Base-by-base conservation (phyloP, 2,888 invertebrate genomes). In the Phaedon cochleariae region DNA sequence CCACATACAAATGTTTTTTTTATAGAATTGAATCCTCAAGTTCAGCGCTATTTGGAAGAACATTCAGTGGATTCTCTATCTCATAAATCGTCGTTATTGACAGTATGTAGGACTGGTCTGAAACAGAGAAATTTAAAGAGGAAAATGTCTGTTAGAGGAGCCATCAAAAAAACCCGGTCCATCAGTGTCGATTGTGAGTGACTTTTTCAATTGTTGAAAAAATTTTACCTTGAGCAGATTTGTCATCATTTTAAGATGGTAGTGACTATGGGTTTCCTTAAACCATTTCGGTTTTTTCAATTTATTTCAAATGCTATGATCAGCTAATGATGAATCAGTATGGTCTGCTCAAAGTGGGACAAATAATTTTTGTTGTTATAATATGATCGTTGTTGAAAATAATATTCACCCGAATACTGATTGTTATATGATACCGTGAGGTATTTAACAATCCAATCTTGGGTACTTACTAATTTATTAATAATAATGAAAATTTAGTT, bases 161-260 rank as follows among this genome's bases (percentile, higher is more conserved):
- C 97, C 46, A 96, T 97, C 65, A 94, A 94, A 84, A 93, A 97
- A 81, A 97, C 97, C 0, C 87, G 97, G 72, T 96, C 96, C 10
- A 97, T 97, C 70, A 95, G 95, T 79, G 92, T 96, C 6, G 96
- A 94, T 82, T 90, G 94, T 94, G 84, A 88, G 92, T 88, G 68
- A 62, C 15, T 10, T 55, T 41, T 18, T 41, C 26, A 26, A 5
- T 26, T 26, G 26, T 26, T 29, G n/a, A 9, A 12, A 31, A 15
- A 31, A 22, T 31, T 1, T 29, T 46, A 6, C 26, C 12, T 29
- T 6, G 29, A 17, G 7, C n/a, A 26, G 15, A 29, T 21, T 21
- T 7, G 31, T 41, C 26, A 10, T 59, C 10, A n/a, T 64, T 57
- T 22, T 49, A 61, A 54, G 51, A 12, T 17, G n/a, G n/a, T n/a